phyloP scores from a whole-genome alignment of 2,888 invertebrate genomes.

The Drosophila tripunctata region DNA sequence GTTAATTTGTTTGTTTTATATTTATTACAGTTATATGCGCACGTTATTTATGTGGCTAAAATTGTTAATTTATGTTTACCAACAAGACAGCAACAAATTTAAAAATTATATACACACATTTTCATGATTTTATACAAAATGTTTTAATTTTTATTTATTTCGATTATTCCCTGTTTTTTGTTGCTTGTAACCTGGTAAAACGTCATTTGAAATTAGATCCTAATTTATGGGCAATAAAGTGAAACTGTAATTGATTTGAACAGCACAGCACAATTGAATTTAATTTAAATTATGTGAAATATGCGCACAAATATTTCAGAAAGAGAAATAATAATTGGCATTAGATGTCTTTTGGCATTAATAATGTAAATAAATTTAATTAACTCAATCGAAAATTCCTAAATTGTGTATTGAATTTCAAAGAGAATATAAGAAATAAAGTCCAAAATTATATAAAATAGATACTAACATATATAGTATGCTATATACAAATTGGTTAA shows the following conservation, averaged over 20 bases:
- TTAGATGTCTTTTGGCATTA: neutral
- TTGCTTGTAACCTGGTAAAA: constrained; percentile 22
- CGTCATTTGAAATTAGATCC: constrained; percentile 27
- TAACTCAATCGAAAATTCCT: neutral
- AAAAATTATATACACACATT: constrained; percentile 35
- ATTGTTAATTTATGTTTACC: constrained; percentile 57
- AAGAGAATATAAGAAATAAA: neutral
- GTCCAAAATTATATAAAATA: neutral
- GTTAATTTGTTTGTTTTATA: constrained; percentile 71
- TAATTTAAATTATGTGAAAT: constrained; percentile 1
- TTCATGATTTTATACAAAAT: constrained; percentile 28
- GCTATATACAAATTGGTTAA: neutral
- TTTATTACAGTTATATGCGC: constrained; percentile 52
- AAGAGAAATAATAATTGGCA: neutral
- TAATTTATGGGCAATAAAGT: constrained; percentile 35
- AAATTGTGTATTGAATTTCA: neutral
- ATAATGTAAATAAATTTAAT: constrained; percentile 12
- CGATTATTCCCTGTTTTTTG: no score
- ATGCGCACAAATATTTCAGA: neutral
- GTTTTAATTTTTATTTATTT: constrained; percentile 15
- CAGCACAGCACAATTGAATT: neutral
- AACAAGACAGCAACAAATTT: constrained; percentile 9
- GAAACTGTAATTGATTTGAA: constrained; percentile 29
- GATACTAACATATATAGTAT: neutral
- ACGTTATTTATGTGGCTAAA: constrained; percentile 60